Conservation (phyloP, 2,888 invertebrate species). For the Tetrapedia diversipes region DNA sequence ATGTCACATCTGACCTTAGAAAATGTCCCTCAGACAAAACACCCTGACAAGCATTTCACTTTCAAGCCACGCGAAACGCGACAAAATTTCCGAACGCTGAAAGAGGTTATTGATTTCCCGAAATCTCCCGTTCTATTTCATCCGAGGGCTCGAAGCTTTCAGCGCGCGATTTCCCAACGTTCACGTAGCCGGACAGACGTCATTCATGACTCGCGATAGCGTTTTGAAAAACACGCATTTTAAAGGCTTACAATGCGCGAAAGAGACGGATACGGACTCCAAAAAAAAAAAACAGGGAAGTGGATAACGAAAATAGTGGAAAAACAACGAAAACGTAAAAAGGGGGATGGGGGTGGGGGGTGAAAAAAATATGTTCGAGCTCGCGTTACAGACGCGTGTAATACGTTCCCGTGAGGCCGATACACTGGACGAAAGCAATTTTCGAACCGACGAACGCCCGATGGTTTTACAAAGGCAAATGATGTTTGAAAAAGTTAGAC, state of each 20-base stretch:
- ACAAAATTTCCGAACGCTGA: background rate
- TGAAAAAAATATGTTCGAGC: conserved; percentile 25
- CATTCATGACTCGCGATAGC: conserved; percentile 42
- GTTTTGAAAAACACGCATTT: conserved; percentile 48
- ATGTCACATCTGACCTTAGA: no score
- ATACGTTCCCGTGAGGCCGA: conserved; percentile 54
- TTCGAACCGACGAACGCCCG: conserved; percentile 44
- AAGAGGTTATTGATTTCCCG: conserved; percentile 32
- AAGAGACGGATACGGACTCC: background rate
- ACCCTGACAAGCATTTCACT: no score
- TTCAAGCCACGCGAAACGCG: no score
- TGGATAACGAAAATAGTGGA: background rate
- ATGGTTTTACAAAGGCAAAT: conserved; percentile 58
- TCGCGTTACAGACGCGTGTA: conserved; percentile 50
- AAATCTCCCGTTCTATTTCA: conserved; percentile 17
- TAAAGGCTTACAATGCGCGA: conserved; percentile 43
- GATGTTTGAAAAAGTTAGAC: conserved; percentile 55
- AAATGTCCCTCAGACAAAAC: no score
- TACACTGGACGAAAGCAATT: conserved; percentile 64
- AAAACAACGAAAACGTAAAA: background rate
- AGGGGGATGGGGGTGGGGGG: no score
- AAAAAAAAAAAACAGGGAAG: background rate
- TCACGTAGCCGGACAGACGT: conserved; percentile 40
- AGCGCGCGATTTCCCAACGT: conserved; percentile 16
- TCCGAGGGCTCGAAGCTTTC: conserved; percentile 8